Evolutionary conservation across 2,113 vertebrate genomes (phyloP), one percentile per base, ranked within the genome.

Genomic region (Triplophysa dalaica): DNA sequence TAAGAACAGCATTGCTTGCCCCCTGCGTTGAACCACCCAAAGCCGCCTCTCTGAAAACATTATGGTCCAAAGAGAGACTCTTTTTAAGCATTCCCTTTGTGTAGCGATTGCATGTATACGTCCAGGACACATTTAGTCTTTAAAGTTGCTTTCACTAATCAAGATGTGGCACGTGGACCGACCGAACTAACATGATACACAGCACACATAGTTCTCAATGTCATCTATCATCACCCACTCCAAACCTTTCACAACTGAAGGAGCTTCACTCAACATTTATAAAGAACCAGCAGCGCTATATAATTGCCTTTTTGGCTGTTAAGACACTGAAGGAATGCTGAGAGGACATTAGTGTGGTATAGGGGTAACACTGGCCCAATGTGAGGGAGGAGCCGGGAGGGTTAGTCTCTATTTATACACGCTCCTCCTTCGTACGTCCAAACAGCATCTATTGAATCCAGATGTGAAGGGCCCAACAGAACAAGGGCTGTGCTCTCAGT

Each of bases 361-460:
- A 48, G 52, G 61, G 52, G 79, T n/a, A 56, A 58, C 29, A 54
- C 61, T 60, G 54, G 64, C 62, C 50, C 22, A 50, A 48, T 21
- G 19, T 38, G 60, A 63, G 63, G 84, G 76, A 69, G 82, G 82
- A 75, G 81, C 58, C 70, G 56, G 43, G 73, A 86, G 82, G 63
- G 66, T 64, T n/a, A 78, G 77, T 91, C 85, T 89, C 89, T 92
- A 92, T 93, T 92, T 93, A 89, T 90, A 90, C 74, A 82, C 81
- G 86, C 90, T 85, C 87, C 88, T 89, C 79, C 88, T 89, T 86
- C 83, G 84, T 82, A 87, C 85, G 80, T 90, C 87, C 89, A 89
- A 91, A 89, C 86, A 67, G 79, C 86, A 86, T 82, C 85, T 91
- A 93, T 92, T 92, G 88, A 88, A 91, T 93, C 91, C 91, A 93